phyloP scores from a whole-genome alignment of 2,797 vertebrate species.

The Phaenicophaeus curvirostris region DNA sequence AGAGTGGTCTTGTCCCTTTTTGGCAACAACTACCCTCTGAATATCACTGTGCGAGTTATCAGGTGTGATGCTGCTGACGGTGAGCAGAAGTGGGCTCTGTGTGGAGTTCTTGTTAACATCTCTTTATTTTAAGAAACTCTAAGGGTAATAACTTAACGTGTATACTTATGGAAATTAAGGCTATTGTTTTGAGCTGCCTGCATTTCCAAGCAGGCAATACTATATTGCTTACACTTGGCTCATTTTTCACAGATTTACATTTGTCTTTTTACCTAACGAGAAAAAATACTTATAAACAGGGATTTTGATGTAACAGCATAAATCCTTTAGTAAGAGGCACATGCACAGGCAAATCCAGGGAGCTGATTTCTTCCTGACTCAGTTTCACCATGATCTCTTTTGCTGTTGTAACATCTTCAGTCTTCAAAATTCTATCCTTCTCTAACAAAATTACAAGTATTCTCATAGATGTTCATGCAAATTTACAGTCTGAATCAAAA shows the following conservation, averaged over 20 bases:
- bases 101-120: not conserved
- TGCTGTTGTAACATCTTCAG: not conserved
- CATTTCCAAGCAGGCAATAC: not conserved
- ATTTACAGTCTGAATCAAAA: not conserved
- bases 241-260: not conserved
- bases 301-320: not conserved
- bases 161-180: not conserved
- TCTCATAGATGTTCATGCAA: not conserved
- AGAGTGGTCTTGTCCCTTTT: not conserved
- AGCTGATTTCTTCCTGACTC: not conserved
- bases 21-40: not conserved
- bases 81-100: not conserved
- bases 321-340: not conserved
- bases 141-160: not conserved
- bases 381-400: not conserved
- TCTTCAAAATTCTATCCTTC: not conserved
- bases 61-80: not conserved
- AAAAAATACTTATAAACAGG: not conserved
- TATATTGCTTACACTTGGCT: not conserved
- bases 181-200: not conserved
- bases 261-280: not conserved
- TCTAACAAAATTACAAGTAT: not conserved
- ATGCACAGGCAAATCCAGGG: not conserved
- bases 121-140: not conserved
- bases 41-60: not conserved